Evolutionary conservation across 2,113 vertebrate genomes (phyloP).

Genomic region (Phyllostomus discolor): DNA sequence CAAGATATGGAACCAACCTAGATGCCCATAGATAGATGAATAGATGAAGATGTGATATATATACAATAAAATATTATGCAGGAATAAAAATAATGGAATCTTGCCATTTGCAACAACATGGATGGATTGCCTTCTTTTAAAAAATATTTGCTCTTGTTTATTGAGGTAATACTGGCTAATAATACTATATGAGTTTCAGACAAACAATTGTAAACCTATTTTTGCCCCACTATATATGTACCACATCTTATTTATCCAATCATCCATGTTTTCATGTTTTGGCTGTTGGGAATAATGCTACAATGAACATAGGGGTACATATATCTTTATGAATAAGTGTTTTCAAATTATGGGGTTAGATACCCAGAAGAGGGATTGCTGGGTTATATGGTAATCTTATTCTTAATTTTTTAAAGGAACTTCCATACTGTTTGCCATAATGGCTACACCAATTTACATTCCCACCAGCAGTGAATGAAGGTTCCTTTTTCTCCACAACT

Average conservation of each 20-base stretch:
- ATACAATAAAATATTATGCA: not conserved
- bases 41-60: not conserved
- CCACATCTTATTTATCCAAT: not conserved
- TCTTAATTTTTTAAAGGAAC: not conserved
- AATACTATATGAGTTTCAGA: not conserved
- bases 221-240: not conserved
- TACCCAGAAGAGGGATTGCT: not conserved
- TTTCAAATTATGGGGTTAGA: not conserved
- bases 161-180: not conserved
- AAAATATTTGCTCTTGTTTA: not conserved
- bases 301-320: not conserved
- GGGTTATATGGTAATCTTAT: not conserved
- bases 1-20: not conserved
- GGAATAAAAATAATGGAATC: not conserved
- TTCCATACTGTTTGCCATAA: not conserved
- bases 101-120: not conserved
- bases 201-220: not conserved
- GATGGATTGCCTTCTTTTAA: not conserved
- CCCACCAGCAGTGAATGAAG: not conserved
- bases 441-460: not conserved
- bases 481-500: not conserved
- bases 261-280: not conserved
- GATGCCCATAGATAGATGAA: not conserved
- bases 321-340: not conserved
- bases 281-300: not conserved